phyloP scores from a whole-genome alignment of 2,113 vertebrate genomes.

The Elephantulus edwardii region DNA sequence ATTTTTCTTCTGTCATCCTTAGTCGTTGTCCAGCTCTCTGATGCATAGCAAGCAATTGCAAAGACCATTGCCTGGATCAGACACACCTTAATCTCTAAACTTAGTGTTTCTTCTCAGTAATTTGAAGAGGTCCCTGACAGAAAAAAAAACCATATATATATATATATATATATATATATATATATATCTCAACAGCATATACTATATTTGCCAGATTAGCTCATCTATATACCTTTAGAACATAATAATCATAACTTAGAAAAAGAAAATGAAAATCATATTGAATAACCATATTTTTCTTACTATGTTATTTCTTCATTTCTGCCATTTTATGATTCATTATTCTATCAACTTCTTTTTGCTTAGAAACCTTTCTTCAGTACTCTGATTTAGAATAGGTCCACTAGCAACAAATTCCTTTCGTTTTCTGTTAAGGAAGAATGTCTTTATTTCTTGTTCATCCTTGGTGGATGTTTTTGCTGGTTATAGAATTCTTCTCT shows the following conservation, averaged over 20 bases:
- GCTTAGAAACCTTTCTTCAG: neutral
- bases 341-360: neutral
- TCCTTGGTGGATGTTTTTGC: neutral
- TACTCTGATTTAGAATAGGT: neutral
- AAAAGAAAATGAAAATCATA: neutral
- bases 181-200: too few species aligned
- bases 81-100: too few species aligned
- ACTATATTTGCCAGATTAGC: too few species aligned
- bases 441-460: neutral
- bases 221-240: too few species aligned
- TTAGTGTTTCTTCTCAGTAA: too few species aligned
- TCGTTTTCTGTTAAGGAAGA: neutral
- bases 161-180: too few species aligned
- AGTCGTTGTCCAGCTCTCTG: too few species aligned
- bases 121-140: too few species aligned
- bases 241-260: neutral
- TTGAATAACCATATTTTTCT: neutral
- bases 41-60: too few species aligned
- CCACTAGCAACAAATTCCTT: neutral
- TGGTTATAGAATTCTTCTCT: neutral
- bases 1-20: too few species aligned
- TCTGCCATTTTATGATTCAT: neutral
- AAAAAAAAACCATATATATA: too few species aligned
- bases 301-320: neutral
- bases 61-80: too few species aligned